A percentile compares a stretch with the other conserved stretches of the same genome.
Evolutionary conservation across 2,888 invertebrate genomes (phyloP).

Genomic region (Drosophila limbata): DNA sequence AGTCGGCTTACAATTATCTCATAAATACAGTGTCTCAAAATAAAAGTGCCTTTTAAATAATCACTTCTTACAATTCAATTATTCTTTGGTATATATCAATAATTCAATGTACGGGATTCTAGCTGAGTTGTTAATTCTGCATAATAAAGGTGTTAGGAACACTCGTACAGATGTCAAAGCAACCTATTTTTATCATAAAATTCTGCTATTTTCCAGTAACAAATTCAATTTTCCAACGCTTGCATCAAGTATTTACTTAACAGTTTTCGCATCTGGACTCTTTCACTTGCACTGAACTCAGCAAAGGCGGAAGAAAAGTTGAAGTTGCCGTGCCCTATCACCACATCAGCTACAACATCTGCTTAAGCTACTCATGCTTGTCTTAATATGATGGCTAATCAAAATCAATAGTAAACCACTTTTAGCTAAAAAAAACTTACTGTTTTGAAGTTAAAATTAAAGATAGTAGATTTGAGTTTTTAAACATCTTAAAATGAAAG

Average conservation of each 20-base stretch:
- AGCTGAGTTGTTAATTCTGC: neutral
- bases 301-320: conserved; percentile 25
- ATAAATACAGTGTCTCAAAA: neutral
- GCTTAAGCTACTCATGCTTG: neutral
- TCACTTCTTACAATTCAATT: neutral
- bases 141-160: neutral
- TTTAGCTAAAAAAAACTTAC: conserved; percentile 8
- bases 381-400: neutral
- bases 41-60: neutral
- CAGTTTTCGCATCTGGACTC: conserved; percentile 11
- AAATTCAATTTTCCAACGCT: conserved; percentile 41
- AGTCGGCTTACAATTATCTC: neutral
- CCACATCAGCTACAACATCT: conserved; percentile 24
- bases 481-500: no score
- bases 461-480: no score
- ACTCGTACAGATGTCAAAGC: no score
- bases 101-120: neutral
- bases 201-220: conserved; percentile 29
- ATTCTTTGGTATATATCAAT: no score
- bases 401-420: conserved; percentile 18
- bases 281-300: neutral
- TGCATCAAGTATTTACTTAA: conserved; percentile 26
- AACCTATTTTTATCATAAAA: conserved; percentile 20
- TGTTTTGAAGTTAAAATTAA: neutral
- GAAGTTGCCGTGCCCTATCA: conserved; percentile 58